A percentile compares a stretch with the other conserved stretches of the same genome.
These are phyloP conservation scores for Eurosta solidaginis DNA, from an alignment of 1,140 invertebrate species.

Conservation along the genomic window DNA sequence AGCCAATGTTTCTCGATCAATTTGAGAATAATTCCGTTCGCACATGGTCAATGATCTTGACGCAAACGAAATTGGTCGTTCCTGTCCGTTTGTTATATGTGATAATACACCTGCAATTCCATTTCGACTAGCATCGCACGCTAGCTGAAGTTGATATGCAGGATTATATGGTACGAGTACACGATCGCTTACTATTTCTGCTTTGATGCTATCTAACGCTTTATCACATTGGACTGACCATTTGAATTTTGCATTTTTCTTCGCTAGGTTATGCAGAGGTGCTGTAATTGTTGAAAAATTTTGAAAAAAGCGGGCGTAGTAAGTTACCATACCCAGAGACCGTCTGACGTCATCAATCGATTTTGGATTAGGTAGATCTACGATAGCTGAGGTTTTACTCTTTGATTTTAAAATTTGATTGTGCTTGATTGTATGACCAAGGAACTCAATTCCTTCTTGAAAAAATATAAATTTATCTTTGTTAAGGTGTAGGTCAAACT, in stretches of 20 bases:
- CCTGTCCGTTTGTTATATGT: slow-evolving; percentile 41
- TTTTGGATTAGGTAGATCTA: slow-evolving; percentile 46
- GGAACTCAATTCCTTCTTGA: slow-evolving; percentile 39
- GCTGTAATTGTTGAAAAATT: slow-evolving; percentile 39
- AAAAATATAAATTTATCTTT: slow-evolving; percentile 39
- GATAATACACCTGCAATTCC: slow-evolving; percentile 42
- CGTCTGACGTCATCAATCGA: slow-evolving; percentile 56
- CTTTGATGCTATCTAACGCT: slow-evolving; percentile 41
- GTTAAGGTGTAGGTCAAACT: slow-evolving; percentile 32
- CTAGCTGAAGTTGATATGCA: slow-evolving; percentile 32
- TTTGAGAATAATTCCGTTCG: slow-evolving; percentile 60
- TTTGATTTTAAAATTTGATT: slow-evolving; percentile 48
- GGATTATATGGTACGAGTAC: no score
- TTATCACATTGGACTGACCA: slow-evolving; percentile 34
- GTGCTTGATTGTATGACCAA: slow-evolving; percentile 51
- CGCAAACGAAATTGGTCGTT: slow-evolving; percentile 58
- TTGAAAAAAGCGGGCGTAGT: slow-evolving; percentile 51
- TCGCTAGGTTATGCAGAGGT: slow-evolving; percentile 41
- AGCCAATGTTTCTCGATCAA: no score
- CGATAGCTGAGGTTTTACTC: slow-evolving; percentile 57
- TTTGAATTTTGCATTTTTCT: slow-evolving; percentile 36
- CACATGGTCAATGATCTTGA: slow-evolving; percentile 53
- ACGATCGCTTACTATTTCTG: no score
- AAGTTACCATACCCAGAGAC: slow-evolving; percentile 52
- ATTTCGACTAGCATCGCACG: slow-evolving; percentile 36